phyloP scores from a whole-genome alignment of 2,797 vertebrate species.

The Heteromormyrus szaboi region DNA sequence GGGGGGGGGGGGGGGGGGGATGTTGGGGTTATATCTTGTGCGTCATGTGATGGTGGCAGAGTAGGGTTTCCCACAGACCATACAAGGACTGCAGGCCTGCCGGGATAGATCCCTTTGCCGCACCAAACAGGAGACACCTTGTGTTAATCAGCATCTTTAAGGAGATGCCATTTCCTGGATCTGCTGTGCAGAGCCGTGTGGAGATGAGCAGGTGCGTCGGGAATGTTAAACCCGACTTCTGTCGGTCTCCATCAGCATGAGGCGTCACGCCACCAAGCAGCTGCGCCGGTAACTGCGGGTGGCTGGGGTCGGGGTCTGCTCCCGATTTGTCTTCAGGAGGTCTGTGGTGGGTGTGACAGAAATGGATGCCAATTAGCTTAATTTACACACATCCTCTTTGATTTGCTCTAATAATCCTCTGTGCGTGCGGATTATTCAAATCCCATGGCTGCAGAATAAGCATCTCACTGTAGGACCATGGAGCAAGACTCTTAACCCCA shows the following conservation, averaged over 20 bases:
- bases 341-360: background rate
- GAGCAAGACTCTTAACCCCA: background rate
- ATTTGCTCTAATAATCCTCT: background rate
- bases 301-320: background rate
- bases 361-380: background rate
- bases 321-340: background rate
- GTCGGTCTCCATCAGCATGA: conserved; percentile 60
- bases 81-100: background rate
- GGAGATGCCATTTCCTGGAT: background rate
- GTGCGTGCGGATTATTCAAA: background rate
- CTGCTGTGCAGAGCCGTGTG: background rate
- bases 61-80: background rate
- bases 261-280: conserved; percentile 15
- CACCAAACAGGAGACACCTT: conserved; percentile 45
- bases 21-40: background rate
- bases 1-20: background rate
- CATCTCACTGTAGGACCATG: background rate
- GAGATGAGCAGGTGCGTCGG: conserved; percentile 26
- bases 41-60: background rate
- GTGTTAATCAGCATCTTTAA: conserved; percentile 62
- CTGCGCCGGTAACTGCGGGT: background rate
- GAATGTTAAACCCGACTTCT: conserved; percentile 57
- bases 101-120: background rate
- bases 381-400: background rate
- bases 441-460: background rate